Percentiles rank a stretch among this genome's conserved stretches.
Evolutionary conservation across 2,113 vertebrate species (phyloP).

Genomic region (Phaethon lepturus): DNA sequence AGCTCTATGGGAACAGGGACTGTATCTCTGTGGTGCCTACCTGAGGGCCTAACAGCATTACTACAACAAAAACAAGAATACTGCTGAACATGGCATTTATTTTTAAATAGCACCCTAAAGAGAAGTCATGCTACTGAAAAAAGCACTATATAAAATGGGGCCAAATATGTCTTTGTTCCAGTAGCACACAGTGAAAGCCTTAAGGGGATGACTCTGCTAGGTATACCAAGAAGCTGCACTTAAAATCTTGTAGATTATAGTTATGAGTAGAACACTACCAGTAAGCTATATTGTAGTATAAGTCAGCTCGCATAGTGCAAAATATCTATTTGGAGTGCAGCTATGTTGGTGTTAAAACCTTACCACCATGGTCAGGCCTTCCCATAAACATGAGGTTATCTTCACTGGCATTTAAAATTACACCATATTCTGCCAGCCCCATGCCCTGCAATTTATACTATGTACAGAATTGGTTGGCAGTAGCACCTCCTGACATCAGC

Average conservation of each 20-base stretch:
- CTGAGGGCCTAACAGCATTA: background rate
- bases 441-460: background rate
- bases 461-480: background rate
- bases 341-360: background rate
- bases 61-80: conserved; percentile 54
- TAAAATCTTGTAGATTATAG: background rate
- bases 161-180: background rate
- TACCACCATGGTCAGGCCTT: background rate
- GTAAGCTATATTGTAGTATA: background rate
- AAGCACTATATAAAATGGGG: background rate
- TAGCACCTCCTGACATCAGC: background rate
- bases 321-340: background rate
- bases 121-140: background rate
- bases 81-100: background rate
- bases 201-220: background rate
- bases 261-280: no score
- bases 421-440: background rate
- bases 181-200: background rate
- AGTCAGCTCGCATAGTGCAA: background rate
- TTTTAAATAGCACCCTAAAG: background rate
- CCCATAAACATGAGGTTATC: background rate
- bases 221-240: background rate
- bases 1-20: conserved; percentile 33
- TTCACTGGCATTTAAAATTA: background rate
- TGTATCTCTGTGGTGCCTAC: conserved; percentile 2